A percentile compares a stretch with the other conserved stretches of the same genome.
Conservation (phyloP, 2,888 invertebrate species). For the Leucoptera coffeella region DNA sequence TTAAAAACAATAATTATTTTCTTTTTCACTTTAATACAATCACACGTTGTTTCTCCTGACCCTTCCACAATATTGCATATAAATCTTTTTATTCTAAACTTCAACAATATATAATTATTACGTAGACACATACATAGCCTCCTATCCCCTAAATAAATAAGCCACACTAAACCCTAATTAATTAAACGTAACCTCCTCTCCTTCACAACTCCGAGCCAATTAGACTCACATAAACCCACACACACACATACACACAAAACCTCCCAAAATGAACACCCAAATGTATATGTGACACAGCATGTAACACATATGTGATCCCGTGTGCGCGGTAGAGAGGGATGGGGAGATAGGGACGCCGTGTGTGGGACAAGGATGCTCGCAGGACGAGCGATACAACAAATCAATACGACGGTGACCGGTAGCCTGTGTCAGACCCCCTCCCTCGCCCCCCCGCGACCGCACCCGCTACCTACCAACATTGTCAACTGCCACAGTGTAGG, state of each 20-base stretch:
- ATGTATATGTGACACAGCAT: conserved; percentile 12
- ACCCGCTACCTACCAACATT: conserved; percentile 47
- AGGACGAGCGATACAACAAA: conserved; percentile 57
- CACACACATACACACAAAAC: conserved; percentile 5
- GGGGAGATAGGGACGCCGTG: conserved; percentile 8
- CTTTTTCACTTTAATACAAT: no score
- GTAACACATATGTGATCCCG: conserved; percentile 33
- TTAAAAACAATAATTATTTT: no score
- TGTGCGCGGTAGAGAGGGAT: conserved; percentile 21
- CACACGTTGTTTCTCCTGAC: no score
- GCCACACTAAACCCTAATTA: no score
- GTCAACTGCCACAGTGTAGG: conserved; percentile 44
- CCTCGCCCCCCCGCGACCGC: conserved; percentile 26
- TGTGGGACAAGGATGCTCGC: conserved; percentile 38
- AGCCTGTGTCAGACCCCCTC: conserved; percentile 45
- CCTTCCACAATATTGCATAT: no score
- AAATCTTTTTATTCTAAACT: no score
- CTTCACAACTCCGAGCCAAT: no score
- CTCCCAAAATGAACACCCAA: conserved; percentile 17
- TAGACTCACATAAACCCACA: no score
- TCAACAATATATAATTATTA: no score
- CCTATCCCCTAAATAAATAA: no score
- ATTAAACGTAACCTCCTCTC: no score
- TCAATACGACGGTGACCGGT: conserved; percentile 57
- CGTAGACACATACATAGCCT: no score